phyloP scores from a whole-genome alignment of 64 coral and sea anemone genomes.

The Montipora sp. region DNA sequence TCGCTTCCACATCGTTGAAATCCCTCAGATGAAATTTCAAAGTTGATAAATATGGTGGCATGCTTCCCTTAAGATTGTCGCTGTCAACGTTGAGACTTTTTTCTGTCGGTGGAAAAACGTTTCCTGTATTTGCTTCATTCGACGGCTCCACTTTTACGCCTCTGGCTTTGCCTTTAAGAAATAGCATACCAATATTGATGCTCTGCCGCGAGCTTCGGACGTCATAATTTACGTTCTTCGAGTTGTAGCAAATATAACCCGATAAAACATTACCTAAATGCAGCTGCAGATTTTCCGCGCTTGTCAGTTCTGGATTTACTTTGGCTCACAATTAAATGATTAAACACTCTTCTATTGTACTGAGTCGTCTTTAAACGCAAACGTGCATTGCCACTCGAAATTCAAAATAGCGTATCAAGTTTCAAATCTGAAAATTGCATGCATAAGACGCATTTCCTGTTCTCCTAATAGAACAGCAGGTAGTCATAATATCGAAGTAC shows the following conservation, averaged over 20 bases:
- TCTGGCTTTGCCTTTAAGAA: conserved; percentile 34
- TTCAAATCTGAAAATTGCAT: conserved; percentile 10
- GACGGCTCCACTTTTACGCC: conserved; percentile 18
- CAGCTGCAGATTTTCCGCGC: not conserved
- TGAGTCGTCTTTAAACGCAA: not conserved
- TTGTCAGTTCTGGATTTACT: conserved; percentile 18
- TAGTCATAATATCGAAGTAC: conserved; percentile 1
- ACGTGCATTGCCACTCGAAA: not conserved
- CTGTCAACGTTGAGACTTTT: not conserved
- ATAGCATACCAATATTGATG: conserved; percentile 14
- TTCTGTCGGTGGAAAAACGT: not conserved
- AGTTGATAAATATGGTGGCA: conserved; percentile 49
- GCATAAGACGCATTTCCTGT: conserved; percentile 16
- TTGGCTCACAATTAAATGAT: not conserved
- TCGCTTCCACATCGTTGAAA: not conserved
- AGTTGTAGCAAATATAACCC: conserved; percentile 49
- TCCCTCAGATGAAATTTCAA: conserved; percentile 48
- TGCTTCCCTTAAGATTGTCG: not conserved
- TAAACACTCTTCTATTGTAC: not conserved
- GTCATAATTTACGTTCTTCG: conserved; percentile 32
- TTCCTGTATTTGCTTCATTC: not conserved
- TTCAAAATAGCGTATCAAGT: conserved; percentile 31
- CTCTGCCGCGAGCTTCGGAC: not conserved
- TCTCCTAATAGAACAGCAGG: not conserved
- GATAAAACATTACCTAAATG: conserved; percentile 40